A percentile compares a stretch with the other conserved stretches of the same genome.
Evolutionary conservation across 2,797 vertebrate genomes (phyloP).

Genomic region (Centropyge bicolor): DNA sequence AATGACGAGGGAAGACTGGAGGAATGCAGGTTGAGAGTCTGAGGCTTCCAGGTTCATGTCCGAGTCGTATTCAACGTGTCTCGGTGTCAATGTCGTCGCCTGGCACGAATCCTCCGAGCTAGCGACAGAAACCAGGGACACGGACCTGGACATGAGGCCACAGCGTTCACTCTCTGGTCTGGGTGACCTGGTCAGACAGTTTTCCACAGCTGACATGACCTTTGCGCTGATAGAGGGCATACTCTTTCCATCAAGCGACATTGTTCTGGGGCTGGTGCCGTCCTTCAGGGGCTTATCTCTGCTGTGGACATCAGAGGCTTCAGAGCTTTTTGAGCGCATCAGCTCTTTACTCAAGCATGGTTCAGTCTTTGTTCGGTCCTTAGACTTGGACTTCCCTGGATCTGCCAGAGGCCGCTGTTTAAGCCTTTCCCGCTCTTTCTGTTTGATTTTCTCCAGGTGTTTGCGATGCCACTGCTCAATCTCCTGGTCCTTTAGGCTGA

Average conservation of each 20-base stretch:
- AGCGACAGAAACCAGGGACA: conserved; percentile 93
- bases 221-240: conserved; percentile 83
- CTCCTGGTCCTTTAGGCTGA: conserved; percentile 98
- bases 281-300: conserved; percentile 92
- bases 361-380: conserved; percentile 90
- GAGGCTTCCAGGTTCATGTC: conserved; percentile 92
- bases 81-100: conserved; percentile 89
- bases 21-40: conserved; percentile 93
- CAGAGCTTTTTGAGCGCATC: conserved; percentile 94
- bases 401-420: conserved; percentile 91
- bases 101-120: conserved; percentile 97
- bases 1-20: conserved; percentile 91
- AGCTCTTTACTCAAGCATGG: conserved; percentile 90
- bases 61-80: conserved; percentile 92
- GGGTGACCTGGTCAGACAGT: conserved; percentile 90
- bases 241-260: conserved; percentile 91
- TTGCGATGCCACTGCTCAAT: conserved; percentile 99
- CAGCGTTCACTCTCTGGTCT: conserved; percentile 91
- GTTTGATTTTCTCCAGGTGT: conserved; percentile 99
- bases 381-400: conserved; percentile 89
- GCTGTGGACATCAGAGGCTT: conserved; percentile 86
- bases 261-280: conserved; percentile 84
- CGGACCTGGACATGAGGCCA: conserved; percentile 91
- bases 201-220: conserved; percentile 88
- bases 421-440: conserved; percentile 96